Evolutionary conservation across 2,888 invertebrate species (phyloP).

Genomic region (Koerneria pararmatus): DNA sequence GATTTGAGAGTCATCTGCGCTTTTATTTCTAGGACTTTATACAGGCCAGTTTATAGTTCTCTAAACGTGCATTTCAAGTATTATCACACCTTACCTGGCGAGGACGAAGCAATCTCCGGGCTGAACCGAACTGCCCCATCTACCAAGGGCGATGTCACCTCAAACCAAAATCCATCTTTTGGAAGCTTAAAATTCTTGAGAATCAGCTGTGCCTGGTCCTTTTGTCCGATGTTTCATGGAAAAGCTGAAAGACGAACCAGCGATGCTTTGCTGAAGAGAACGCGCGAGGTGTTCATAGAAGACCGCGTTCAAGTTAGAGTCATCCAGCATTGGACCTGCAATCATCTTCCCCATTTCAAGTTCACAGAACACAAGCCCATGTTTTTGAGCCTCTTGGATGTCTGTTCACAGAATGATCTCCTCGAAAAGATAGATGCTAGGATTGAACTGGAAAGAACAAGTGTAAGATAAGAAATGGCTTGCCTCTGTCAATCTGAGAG

Average conservation of each 20-base stretch:
- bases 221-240: neutral
- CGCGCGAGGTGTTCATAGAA: conserved; percentile 97
- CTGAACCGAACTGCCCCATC: conserved; percentile 85
- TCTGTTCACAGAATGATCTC: neutral
- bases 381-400: too few species aligned
- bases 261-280: conserved; percentile 67
- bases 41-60: too few species aligned
- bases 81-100: conserved; percentile 67
- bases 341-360: neutral
- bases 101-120: conserved; percentile 97
- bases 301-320: conserved; percentile 96
- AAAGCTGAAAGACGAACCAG: conserved; percentile 13
- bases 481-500: conserved; percentile 83
- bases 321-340: conserved; percentile 61
- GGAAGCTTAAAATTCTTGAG: neutral
- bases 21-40: too few species aligned
- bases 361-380: neutral
- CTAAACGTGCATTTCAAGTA: neutral
- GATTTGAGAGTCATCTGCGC: too few species aligned
- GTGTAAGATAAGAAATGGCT: neutral
- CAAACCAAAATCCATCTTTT: neutral
- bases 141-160: conserved; percentile 81
- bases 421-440: too few species aligned
- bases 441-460: neutral
- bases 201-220: neutral